A percentile compares a stretch with the other conserved stretches of the same genome.
Conservation (phyloP, 1,140 invertebrate genomes). For the Pachypsylla venusta region DNA sequence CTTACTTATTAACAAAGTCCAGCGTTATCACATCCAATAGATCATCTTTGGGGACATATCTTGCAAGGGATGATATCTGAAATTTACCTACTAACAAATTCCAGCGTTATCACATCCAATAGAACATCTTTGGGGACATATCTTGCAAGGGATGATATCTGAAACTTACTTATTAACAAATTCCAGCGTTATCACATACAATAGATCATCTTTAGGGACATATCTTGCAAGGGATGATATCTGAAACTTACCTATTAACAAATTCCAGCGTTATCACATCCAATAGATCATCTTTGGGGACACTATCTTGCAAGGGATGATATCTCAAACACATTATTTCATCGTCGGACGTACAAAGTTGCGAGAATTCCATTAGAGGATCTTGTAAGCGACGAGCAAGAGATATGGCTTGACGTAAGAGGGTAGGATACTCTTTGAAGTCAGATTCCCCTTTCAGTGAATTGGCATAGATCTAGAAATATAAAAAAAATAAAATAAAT, state of each 20-base stretch:
- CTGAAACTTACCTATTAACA: conserved; percentile 43
- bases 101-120: conserved; percentile 65
- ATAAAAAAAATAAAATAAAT: not conserved
- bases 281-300: conserved; percentile 69
- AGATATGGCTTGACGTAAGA: conserved; percentile 81
- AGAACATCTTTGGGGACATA: conserved; percentile 67
- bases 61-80: conserved; percentile 33
- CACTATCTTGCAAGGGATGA: conserved; percentile 56
- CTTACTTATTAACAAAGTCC: conserved; percentile 62
- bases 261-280: conserved; percentile 82
- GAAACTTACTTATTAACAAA: conserved; percentile 49
- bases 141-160: conserved; percentile 40
- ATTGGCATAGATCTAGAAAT: conserved; percentile 58
- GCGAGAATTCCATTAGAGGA: conserved; percentile 89
- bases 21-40: conserved; percentile 67
- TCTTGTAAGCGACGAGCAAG: conserved; percentile 85
- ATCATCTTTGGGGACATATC: conserved; percentile 71
- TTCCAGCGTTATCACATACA: conserved; percentile 73
- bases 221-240: conserved; percentile 43
- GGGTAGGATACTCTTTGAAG: conserved; percentile 78
- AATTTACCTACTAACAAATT: conserved; percentile 56
- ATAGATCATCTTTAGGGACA: conserved; percentile 65
- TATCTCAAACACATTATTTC: conserved; percentile 90
- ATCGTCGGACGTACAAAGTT: conserved; percentile 86
- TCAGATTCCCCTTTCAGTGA: conserved; percentile 74